A percentile compares a stretch with the other conserved stretches of the same genome.
Evolutionary conservation across 2,888 invertebrate genomes (phyloP).

Genomic region (Caenorhabditis parvicauda): DNA sequence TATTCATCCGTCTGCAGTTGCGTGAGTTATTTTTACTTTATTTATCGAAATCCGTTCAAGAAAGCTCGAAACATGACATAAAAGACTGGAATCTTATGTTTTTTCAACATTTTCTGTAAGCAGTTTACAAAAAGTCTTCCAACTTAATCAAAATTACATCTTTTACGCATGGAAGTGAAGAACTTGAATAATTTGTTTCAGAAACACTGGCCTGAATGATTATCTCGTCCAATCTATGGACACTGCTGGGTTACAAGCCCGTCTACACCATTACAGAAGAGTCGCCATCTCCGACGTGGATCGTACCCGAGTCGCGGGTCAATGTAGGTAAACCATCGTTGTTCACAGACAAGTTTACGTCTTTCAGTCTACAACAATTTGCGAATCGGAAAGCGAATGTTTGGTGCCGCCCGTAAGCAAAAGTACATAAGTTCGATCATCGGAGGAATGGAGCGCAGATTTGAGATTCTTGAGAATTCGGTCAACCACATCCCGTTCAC

Average conservation of each 20-base stretch:
- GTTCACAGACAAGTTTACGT: background rate
- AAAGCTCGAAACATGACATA: background rate
- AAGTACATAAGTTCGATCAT: slow-evolving; percentile 54
- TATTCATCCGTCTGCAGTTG: slow-evolving; percentile 29
- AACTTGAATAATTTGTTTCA: no score
- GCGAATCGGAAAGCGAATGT: slow-evolving; percentile 59
- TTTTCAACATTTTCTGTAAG: no score
- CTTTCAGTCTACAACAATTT: slow-evolving; percentile 59
- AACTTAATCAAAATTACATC: no score
- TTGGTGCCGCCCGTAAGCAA: slow-evolving; percentile 57
- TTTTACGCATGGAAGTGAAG: no score
- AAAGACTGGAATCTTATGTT: background rate
- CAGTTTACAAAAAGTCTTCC: no score
- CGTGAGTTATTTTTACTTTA: slow-evolving; percentile 1
- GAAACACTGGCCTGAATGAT: slow-evolving; percentile 24
- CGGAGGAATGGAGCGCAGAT: slow-evolving; percentile 60
- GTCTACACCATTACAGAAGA: slow-evolving; percentile 44
- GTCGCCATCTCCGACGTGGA: slow-evolving; percentile 50
- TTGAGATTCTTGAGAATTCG: slow-evolving; percentile 60
- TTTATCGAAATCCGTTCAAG: background rate
- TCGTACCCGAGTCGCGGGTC: slow-evolving; percentile 49
- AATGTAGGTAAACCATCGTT: slow-evolving; percentile 31
- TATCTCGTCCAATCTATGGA: slow-evolving; percentile 40
- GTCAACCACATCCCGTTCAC: slow-evolving; percentile 59
- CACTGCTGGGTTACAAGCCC: slow-evolving; percentile 33